phyloP scores from a whole-genome alignment of 2,113 vertebrate genomes.

The Paramisgurnus dabryanus region DNA sequence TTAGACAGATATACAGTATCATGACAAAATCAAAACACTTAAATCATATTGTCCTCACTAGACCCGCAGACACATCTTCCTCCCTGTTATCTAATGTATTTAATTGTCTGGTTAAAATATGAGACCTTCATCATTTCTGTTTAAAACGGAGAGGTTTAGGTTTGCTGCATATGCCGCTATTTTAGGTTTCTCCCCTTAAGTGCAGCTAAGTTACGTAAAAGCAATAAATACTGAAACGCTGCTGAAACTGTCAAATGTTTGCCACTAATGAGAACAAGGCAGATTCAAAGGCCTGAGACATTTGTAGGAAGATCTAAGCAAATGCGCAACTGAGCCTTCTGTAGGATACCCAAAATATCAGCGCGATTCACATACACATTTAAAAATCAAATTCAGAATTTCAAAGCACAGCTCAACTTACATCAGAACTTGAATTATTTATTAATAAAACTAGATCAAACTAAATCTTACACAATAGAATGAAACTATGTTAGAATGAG shows the following conservation, averaged over 20 bases:
- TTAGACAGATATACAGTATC: no score
- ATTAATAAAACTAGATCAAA: constrained; percentile 13
- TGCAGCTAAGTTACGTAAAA: constrained; percentile 38
- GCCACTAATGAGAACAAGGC: constrained; percentile 37
- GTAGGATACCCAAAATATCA: neutral
- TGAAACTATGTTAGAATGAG: no score
- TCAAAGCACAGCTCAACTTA: neutral
- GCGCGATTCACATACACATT: neutral
- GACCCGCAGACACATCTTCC: neutral
- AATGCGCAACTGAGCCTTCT: neutral
- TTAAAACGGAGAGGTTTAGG: neutral
- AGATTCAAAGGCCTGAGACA: constrained; percentile 4
- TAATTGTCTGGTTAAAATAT: neutral
- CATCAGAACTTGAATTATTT: constrained; percentile 17
- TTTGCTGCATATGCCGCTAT: constrained; percentile 4
- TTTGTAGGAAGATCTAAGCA: constrained; percentile 24
- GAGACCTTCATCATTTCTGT: constrained; percentile 4
- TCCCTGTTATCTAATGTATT: no score
- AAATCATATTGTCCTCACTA: no score
- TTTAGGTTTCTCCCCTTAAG: constrained; percentile 25
- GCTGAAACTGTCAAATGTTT: constrained; percentile 27
- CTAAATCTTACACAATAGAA: neutral
- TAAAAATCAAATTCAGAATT: neutral
- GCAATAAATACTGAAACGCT: constrained; percentile 35
- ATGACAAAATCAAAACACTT: no score